A percentile compares a stretch with the other conserved stretches of the same genome.
These are phyloP conservation scores for Coluber constrictor DNA, from an alignment of 2,797 vertebrate genomes.

Conservation along the genomic window DNA sequence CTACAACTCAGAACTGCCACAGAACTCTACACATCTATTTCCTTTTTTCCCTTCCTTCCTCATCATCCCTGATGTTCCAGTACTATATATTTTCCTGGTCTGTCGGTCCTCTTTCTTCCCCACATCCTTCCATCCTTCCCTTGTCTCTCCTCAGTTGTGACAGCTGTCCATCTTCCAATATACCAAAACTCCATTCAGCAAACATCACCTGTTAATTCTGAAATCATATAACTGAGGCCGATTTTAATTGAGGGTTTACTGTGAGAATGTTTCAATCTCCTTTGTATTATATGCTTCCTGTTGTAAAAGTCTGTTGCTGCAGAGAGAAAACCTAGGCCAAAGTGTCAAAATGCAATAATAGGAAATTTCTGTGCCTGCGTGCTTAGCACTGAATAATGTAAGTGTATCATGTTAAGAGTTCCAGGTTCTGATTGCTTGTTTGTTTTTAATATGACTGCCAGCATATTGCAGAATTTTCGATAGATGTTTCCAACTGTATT, in stretches of 20 bases:
- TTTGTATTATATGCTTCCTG: not conserved
- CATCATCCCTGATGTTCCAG: not conserved
- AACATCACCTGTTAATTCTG: not conserved
- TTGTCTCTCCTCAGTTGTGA: not conserved
- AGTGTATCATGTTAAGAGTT: constrained; percentile 5
- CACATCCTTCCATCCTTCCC: not conserved
- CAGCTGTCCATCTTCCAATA: not conserved
- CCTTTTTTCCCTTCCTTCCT: not conserved
- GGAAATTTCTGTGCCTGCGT: constrained; percentile 18
- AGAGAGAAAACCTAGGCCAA: constrained; percentile 9
- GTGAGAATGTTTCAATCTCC: not conserved
- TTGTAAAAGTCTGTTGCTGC: constrained; percentile 29
- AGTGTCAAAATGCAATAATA: constrained; percentile 40
- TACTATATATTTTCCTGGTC: not conserved
- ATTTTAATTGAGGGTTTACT: not conserved
- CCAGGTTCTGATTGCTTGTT: not conserved
- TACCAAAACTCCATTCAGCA: not conserved
- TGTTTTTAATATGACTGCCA: not conserved
- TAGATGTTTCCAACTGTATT: not conserved
- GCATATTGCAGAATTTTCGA: rapidly evolving
- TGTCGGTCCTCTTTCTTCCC: not conserved
- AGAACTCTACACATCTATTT: not conserved
- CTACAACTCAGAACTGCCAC: not conserved
- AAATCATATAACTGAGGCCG: not conserved
- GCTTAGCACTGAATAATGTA: constrained; percentile 30